A percentile compares a stretch with the other conserved stretches of the same genome.
Conservation (phyloP, 2,888 invertebrate genomes). For the Pseudococcus longispinus region DNA sequence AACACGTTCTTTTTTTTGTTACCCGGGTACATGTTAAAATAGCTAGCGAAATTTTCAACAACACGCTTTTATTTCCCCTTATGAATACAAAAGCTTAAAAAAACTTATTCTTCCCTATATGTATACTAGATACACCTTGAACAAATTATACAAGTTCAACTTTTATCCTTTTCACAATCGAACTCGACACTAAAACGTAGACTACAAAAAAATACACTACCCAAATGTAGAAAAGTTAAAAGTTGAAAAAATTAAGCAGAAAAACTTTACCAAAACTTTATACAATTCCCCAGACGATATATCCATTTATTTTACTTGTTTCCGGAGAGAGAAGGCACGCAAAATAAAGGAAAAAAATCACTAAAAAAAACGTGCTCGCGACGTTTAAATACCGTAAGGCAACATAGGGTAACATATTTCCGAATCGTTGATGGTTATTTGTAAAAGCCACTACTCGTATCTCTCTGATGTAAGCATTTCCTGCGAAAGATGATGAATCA, state of each 20-base stretch:
- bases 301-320: conserved; percentile 38
- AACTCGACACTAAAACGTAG: not conserved
- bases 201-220: conserved; percentile 1
- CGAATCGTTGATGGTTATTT: conserved; percentile 16
- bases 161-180: conserved; percentile 36
- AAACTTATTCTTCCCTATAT: not conserved
- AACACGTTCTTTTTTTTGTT: not conserved
- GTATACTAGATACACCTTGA: not conserved
- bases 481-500: conserved; percentile 39
- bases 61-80: conserved; percentile 8
- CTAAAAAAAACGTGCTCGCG: not conserved
- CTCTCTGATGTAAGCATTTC: conserved; percentile 29
- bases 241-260: conserved; percentile 39
- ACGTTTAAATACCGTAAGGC: conserved; percentile 15
- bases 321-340: not conserved
- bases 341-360: not conserved
- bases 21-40: not conserved
- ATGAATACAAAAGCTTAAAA: conserved; percentile 24
- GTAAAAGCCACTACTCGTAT: not conserved
- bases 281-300: not conserved
- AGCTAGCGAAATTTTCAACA: not conserved
- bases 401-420: conserved; percentile 10
- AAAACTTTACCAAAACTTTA: conserved; percentile 37
- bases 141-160: conserved; percentile 39
- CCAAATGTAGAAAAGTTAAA: conserved; percentile 31